A percentile compares a stretch with the other conserved stretches of the same genome.
These are phyloP conservation scores for Phalloptychus januarius DNA, from an alignment of 2,797 vertebrate genomes.

Conservation along the genomic window DNA sequence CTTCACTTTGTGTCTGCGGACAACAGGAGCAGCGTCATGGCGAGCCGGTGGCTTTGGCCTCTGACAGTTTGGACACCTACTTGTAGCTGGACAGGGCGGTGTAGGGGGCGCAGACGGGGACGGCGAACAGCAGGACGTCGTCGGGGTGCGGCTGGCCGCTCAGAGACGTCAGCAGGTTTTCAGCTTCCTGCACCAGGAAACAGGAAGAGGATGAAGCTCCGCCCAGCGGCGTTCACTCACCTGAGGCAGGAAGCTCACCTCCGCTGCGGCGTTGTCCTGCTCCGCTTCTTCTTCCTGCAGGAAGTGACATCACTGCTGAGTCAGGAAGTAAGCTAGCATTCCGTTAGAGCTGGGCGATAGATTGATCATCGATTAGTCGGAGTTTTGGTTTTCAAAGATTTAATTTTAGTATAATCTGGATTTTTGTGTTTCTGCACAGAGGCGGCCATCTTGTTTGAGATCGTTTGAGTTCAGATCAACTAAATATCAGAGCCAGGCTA, in stretches of 20 bases:
- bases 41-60: neutral
- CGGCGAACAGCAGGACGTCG: conserved; percentile 90
- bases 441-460: too few relatives aligned
- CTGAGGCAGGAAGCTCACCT: conserved; percentile 78
- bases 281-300: conserved; percentile 88
- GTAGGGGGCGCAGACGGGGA: conserved; percentile 95
- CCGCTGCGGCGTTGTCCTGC: conserved; percentile 87
- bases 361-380: too few relatives aligned
- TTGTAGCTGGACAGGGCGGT: conserved; percentile 91
- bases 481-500: too few relatives aligned
- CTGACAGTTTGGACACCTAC: conserved; percentile 69
- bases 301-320: conserved; percentile 21
- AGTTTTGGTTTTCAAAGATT: too few relatives aligned
- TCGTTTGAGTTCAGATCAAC: too few relatives aligned
- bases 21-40: conserved; percentile 21
- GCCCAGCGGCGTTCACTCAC: too few relatives aligned
- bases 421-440: too few relatives aligned
- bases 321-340: neutral
- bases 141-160: conserved; percentile 92
- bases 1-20: conserved; percentile 93
- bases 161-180: conserved; percentile 88
- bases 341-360: too few relatives aligned
- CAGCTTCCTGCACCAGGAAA: conserved; percentile 76
- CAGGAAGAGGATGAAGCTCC: neutral
- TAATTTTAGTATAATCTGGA: too few relatives aligned